phyloP scores from a whole-genome alignment of 2,888 invertebrate species.

The Andrena trimmerana region DNA sequence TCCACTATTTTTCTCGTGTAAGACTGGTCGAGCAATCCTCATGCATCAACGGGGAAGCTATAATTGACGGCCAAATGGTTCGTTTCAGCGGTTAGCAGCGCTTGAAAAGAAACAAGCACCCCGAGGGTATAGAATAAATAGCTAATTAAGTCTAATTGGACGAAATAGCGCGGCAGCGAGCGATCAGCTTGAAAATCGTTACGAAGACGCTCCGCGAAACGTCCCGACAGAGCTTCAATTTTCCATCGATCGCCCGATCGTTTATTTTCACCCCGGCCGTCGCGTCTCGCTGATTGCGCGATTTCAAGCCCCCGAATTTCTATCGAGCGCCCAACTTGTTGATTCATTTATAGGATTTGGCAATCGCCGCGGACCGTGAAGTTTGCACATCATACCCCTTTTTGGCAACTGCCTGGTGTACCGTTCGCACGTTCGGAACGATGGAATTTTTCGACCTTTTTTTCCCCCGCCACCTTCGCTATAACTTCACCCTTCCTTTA shows the following conservation, averaged over 20 bases:
- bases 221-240: slow-evolving; percentile 42
- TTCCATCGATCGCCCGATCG: slow-evolving; percentile 45
- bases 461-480: background rate
- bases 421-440: slow-evolving; percentile 26
- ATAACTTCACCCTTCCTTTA: background rate
- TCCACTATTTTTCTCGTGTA: too few relatives aligned
- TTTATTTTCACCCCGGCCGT: slow-evolving; percentile 52
- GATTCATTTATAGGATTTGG: slow-evolving; percentile 66
- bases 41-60: too few relatives aligned
- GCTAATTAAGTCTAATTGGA: slow-evolving; percentile 21
- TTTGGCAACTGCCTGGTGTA: slow-evolving; percentile 43
- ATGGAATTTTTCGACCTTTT: slow-evolving; percentile 7
- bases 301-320: slow-evolving; percentile 53
- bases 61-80: too few relatives aligned
- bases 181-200: background rate
- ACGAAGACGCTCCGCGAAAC: background rate
- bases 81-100: too few relatives aligned
- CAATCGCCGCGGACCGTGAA: slow-evolving; percentile 49
- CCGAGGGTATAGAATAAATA: background rate
- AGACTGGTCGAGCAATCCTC: too few relatives aligned
- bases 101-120: background rate
- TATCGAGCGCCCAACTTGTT: slow-evolving; percentile 64
- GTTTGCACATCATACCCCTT: slow-evolving; percentile 55
- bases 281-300: slow-evolving; percentile 56
- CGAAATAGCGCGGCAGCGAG: background rate